phyloP scores from a whole-genome alignment of 1,140 invertebrate genomes.

The Aphis craccivora region DNA sequence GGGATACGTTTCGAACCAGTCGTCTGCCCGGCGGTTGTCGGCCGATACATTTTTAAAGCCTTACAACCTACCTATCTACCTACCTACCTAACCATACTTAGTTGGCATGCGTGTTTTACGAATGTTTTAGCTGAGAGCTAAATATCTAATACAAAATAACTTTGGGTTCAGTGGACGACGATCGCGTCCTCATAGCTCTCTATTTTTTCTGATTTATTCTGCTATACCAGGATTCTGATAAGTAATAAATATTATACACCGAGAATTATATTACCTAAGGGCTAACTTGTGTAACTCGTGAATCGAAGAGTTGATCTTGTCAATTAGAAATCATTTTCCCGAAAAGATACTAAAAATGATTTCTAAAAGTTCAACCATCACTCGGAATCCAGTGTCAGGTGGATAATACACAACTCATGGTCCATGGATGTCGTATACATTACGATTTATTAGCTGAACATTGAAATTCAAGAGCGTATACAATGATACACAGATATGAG shows the following conservation, averaged over 20 bases:
- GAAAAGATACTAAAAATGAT: not conserved
- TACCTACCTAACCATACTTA: not conserved
- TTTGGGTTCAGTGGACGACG: constrained; percentile 5
- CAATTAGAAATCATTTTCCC: not conserved
- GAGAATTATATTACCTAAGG: not conserved
- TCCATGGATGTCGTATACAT: not conserved
- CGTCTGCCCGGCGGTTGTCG: constrained; percentile 18
- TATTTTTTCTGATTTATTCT: not conserved
- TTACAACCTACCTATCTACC: not conserved
- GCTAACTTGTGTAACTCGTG: not conserved
- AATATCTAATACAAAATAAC: constrained; percentile 14
- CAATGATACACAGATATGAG: not conserved
- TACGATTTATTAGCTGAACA: not conserved
- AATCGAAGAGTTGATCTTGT: not conserved
- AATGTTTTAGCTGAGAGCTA: not conserved
- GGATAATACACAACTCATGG: not conserved
- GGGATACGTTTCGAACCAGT: not conserved
- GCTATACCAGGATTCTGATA: not conserved
- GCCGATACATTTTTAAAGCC: not conserved
- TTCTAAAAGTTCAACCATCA: not conserved
- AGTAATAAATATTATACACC: not conserved
- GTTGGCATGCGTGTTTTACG: not conserved
- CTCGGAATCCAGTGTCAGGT: not conserved
- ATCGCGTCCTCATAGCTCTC: not conserved
- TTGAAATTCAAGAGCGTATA: not conserved